Conservation (phyloP, 2,113 vertebrate genomes). For the Bolborhynchus lineola region DNA sequence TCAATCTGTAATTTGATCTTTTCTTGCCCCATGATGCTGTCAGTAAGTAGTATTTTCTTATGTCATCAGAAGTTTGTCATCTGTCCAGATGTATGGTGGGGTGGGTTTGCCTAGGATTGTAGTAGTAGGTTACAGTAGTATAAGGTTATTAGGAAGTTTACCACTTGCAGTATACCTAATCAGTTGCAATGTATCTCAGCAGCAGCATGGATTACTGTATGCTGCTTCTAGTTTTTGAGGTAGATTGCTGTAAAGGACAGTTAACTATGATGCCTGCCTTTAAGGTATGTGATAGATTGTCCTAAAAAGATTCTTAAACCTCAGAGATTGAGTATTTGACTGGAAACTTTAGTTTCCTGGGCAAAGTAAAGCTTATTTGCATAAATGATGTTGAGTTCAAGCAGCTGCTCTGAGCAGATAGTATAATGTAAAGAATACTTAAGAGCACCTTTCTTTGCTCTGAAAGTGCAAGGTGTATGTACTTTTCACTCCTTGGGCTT, state of each 20-base stretch:
- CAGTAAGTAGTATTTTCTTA: neutral
- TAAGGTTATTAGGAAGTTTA: neutral
- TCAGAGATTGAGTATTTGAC: neutral
- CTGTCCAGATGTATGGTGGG: neutral
- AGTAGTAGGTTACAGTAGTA: neutral
- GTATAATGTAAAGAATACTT: neutral
- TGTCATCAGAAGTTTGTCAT: neutral
- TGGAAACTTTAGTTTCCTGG: neutral
- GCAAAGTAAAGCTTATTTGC: neutral
- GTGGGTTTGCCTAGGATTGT: neutral
- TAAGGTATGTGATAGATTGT: neutral
- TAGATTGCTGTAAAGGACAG: neutral
- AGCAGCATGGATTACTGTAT: neutral
- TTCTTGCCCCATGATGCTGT: neutral
- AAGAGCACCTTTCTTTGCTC: neutral
- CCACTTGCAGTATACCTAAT: neutral
- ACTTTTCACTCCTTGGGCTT: neutral
- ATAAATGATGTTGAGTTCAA: neutral
- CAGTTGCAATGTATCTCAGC: neutral
- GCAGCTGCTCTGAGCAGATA: neutral
- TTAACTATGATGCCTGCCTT: neutral
- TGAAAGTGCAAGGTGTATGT: neutral
- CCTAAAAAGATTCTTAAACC: neutral
- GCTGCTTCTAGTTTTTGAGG: neutral
- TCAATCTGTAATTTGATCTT: neutral